Conservation (phyloP, 2,888 invertebrate genomes). For the Leptinotarsa juncta region DNA sequence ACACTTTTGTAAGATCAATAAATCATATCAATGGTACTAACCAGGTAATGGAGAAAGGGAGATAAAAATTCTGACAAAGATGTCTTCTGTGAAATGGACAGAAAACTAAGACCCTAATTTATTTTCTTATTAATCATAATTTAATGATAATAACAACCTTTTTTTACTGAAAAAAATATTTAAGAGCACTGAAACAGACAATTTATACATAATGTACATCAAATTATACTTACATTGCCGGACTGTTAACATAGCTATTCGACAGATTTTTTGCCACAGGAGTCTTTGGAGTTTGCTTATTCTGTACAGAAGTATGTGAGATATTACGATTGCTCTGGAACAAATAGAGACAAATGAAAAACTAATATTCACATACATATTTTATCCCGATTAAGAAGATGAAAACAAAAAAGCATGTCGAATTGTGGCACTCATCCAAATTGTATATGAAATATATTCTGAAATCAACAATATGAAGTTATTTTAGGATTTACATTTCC, state of each 20-base stretch:
- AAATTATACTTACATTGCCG: slow-evolving; percentile 29
- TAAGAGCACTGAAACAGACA: too few relatives aligned
- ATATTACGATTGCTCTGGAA: slow-evolving; percentile 33
- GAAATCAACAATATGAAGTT: neutral
- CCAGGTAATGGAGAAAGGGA: too few relatives aligned
- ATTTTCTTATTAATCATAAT: too few relatives aligned
- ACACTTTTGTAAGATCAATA: too few relatives aligned
- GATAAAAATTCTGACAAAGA: too few relatives aligned
- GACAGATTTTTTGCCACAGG: slow-evolving; percentile 18
- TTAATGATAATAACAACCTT: too few relatives aligned
- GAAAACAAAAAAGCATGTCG: neutral
- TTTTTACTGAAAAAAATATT: too few relatives aligned
- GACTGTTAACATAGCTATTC: slow-evolving; percentile 24
- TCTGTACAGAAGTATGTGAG: slow-evolving; percentile 22
- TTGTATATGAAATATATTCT: neutral
- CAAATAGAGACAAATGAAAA: slow-evolving; percentile 18
- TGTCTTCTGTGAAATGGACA: too few relatives aligned
- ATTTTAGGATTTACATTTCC: too few relatives aligned
- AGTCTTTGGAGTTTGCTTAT: slow-evolving; percentile 18
- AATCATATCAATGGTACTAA: too few relatives aligned
- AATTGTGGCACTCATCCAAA: slow-evolving; percentile 7
- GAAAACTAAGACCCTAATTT: too few relatives aligned
- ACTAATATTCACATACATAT: neutral
- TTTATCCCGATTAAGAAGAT: neutral
- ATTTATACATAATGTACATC: too few relatives aligned